Evolutionary conservation across 2,888 invertebrate species (phyloP).

Genomic region (Cybosia mesomella): DNA sequence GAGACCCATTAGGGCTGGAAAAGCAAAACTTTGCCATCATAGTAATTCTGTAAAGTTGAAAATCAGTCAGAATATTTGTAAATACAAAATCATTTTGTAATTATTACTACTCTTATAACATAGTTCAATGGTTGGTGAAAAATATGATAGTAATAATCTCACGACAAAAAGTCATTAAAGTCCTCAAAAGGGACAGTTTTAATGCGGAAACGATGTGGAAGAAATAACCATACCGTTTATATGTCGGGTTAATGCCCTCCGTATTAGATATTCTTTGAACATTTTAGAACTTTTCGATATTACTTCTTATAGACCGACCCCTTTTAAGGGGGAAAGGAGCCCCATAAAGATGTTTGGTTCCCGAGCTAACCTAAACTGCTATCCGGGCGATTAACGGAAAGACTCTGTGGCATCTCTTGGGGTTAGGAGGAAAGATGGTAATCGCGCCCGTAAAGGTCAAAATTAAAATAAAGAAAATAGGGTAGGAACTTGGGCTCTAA

Average conservation of each 20-base stretch:
- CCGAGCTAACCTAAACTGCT: background rate
- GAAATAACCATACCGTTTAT: background rate
- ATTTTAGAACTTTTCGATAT: background rate
- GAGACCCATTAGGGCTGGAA: no score
- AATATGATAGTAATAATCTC: background rate
- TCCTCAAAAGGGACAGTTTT: constrained; percentile 1
- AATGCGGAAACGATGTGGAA: constrained; percentile 13
- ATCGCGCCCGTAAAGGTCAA: no score
- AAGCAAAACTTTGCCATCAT: no score
- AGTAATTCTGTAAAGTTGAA: background rate
- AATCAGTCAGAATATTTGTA: background rate
- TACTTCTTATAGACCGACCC: background rate
- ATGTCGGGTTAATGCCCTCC: background rate
- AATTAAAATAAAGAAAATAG: no score
- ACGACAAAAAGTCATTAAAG: background rate
- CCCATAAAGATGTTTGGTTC: background rate
- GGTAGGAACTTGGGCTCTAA: no score
- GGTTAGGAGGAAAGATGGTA: no score
- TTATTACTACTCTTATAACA: background rate
- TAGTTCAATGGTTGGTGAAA: background rate
- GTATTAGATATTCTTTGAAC: background rate
- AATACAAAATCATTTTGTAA: background rate
- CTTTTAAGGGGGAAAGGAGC: background rate
- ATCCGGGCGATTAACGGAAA: no score
- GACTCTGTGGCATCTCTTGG: background rate